phyloP scores from a whole-genome alignment of 92 coral and sea anemone species.

The Pocillopora grandis region DNA sequence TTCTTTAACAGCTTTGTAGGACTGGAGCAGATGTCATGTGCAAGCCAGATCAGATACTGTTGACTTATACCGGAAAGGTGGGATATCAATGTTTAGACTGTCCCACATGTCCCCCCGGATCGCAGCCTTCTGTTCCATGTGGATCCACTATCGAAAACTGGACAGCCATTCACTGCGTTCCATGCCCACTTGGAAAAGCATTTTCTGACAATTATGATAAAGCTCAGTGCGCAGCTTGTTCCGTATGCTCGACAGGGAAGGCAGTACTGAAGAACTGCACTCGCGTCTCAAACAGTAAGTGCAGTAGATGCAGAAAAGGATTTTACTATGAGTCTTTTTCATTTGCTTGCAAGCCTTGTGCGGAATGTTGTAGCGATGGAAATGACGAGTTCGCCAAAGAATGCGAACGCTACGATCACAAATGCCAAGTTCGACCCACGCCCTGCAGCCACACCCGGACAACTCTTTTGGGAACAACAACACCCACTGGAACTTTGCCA shows the following conservation, averaged over 20 bases:
- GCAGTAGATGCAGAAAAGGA: constrained; percentile 42
- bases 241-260: constrained; percentile 41
- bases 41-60: constrained; percentile 41
- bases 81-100: constrained; percentile 38
- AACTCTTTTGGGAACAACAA: neutral
- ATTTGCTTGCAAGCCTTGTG: constrained; percentile 37
- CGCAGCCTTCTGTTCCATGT: constrained; percentile 54
- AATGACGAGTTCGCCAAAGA: constrained; percentile 39
- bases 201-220: constrained; percentile 41
- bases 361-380: constrained; percentile 44
- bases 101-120: constrained; percentile 48
- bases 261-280: constrained; percentile 32
- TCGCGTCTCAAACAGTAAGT: constrained; percentile 24
- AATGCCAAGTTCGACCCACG: constrained; percentile 1
- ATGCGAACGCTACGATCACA: constrained; percentile 27
- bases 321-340: constrained; percentile 17
- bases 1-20: neutral
- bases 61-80: constrained; percentile 8
- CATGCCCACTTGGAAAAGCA: constrained; percentile 40
- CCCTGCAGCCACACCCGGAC: neutral
- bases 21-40: neutral
- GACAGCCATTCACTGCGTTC: constrained; percentile 27
- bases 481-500: neutral
- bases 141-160: constrained; percentile 27
- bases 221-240: constrained; percentile 47